Conservation (phyloP, 2,888 invertebrate species). For the Pheosia tremula region DNA sequence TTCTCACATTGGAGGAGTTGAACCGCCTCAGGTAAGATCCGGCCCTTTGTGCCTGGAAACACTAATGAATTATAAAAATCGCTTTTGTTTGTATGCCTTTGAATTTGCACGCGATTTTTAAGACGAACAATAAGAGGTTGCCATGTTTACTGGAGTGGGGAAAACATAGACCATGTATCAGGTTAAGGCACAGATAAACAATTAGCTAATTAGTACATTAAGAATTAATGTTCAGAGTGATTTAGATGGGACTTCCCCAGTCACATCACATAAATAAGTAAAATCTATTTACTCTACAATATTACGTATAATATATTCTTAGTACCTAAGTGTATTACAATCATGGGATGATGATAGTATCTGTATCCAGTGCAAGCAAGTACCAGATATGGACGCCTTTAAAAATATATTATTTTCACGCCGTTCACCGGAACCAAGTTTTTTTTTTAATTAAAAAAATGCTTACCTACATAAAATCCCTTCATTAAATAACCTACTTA, state of each 20-base stretch:
- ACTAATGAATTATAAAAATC: slow-evolving; percentile 60
- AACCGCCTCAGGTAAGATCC: slow-evolving; percentile 47
- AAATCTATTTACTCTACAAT: too few species aligned
- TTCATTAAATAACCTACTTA: background rate
- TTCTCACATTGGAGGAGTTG: slow-evolving; percentile 61
- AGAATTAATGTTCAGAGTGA: background rate
- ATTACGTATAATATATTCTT: too few species aligned
- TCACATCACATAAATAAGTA: background rate
- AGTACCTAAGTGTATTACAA: too few species aligned
- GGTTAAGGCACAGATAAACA: background rate
- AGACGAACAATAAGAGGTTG: slow-evolving; percentile 18
- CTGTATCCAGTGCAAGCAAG: too few species aligned
- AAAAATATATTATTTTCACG: too few species aligned
- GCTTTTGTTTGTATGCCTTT: slow-evolving; percentile 60
- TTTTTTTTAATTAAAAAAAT: too few species aligned
- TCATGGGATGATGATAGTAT: too few species aligned
- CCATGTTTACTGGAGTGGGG: slow-evolving; percentile 12
- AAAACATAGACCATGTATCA: slow-evolving; percentile 14
- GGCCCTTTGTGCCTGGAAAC: slow-evolving; percentile 60
- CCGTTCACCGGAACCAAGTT: too few species aligned
- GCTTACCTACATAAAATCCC: background rate
- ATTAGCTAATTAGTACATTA: background rate
- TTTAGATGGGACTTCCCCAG: background rate
- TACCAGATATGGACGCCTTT: too few species aligned
- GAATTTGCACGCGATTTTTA: slow-evolving; percentile 44